Percentiles rank a stretch among this genome's conserved stretches.
phyloP scores from a whole-genome alignment of 1,140 invertebrate genomes.

The Branchinecta lindahli region DNA sequence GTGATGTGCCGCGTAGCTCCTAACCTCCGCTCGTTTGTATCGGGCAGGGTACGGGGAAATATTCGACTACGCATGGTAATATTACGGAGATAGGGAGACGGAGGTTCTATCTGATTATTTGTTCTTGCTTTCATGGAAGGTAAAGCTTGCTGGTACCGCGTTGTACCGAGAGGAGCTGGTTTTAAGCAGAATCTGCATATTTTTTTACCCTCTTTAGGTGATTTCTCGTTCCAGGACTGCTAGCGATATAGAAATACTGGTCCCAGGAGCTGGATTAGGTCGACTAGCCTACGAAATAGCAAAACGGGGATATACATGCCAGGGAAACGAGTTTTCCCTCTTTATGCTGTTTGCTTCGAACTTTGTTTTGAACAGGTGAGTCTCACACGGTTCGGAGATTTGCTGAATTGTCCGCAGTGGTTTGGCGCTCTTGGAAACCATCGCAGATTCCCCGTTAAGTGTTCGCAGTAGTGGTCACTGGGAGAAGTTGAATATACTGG shows the following conservation, averaged over 20 bases:
- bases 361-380: conserved; percentile 77
- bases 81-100: too few species aligned
- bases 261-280: conserved; percentile 87
- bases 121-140: too few species aligned
- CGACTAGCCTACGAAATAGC: conserved; percentile 87
- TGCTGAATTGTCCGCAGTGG: background rate
- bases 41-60: too few species aligned
- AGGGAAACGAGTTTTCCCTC: conserved; percentile 94
- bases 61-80: too few species aligned
- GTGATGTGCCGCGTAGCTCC: too few species aligned
- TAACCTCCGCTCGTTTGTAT: too few species aligned
- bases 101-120: too few species aligned
- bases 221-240: conserved; percentile 31
- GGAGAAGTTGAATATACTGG: background rate
- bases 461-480: background rate
- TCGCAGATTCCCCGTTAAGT: background rate
- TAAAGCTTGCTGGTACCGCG: too few species aligned
- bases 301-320: conserved; percentile 66
- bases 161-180: too few species aligned
- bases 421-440: too few species aligned
- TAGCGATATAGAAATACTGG: conserved; percentile 55
- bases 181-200: too few species aligned
- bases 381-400: conserved; percentile 12
- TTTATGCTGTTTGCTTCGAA: conserved; percentile 95
- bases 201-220: too few species aligned